These are phyloP conservation scores for Microctonus hyperodae DNA, from an alignment of 2,888 invertebrate genomes.

Conservation along the genomic window DNA sequence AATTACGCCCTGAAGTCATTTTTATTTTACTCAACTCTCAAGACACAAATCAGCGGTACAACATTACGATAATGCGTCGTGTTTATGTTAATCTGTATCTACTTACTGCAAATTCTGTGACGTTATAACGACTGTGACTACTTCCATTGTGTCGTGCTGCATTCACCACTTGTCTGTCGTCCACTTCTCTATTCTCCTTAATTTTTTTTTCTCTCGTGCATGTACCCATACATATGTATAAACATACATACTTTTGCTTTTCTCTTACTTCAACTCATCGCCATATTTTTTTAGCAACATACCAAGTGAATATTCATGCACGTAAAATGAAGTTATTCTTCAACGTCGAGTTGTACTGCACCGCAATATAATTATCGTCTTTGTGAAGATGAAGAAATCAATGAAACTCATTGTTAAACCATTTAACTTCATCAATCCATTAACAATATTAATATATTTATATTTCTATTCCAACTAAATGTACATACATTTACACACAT, in stretches of 20 bases:
- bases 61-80: constrained; percentile 51
- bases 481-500: no score
- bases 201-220: constrained; percentile 13
- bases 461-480: no score
- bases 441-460: neutral
- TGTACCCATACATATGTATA: neutral
- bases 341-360: neutral
- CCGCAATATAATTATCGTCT: constrained; percentile 19
- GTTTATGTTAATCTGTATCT: constrained; percentile 50
- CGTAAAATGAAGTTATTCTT: constrained; percentile 8
- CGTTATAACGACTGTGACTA: constrained; percentile 20
- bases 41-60: constrained; percentile 47
- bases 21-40: constrained; percentile 41
- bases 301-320: constrained; percentile 18
- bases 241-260: no score
- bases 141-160: constrained; percentile 25
- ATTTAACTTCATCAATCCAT: constrained; percentile 8
- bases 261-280: neutral
- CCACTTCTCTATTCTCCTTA: constrained; percentile 10
- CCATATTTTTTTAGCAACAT: constrained; percentile 6
- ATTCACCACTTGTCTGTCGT: constrained; percentile 20
- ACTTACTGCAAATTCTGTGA: constrained; percentile 40
- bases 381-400: constrained; percentile 22
- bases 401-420: constrained; percentile 2
- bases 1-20: constrained; percentile 25